Conservation (phyloP, 2,797 vertebrate species). For the Yasuhikotakia modesta region DNA sequence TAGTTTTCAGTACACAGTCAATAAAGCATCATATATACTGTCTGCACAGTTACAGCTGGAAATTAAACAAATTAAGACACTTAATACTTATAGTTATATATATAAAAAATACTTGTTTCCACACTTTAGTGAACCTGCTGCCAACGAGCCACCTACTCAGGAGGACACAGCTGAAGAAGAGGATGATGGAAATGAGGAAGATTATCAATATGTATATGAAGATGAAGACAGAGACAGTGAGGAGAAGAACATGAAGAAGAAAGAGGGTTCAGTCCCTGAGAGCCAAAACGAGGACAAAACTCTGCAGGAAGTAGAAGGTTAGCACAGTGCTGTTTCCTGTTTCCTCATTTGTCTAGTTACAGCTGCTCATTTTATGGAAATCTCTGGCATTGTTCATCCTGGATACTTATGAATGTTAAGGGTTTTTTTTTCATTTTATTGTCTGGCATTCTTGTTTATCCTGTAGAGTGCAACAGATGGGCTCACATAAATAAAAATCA, state of each 20-base stretch:
- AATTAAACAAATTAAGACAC: neutral
- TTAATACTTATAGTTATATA: no score
- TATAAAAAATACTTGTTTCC: neutral
- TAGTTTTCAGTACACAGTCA: no score
- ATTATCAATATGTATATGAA: constrained; percentile 77
- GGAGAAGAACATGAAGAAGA: constrained; percentile 78
- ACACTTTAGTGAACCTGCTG: constrained; percentile 67
- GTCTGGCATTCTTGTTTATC: neutral
- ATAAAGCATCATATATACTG: no score
- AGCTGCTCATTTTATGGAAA: neutral
- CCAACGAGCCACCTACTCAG: constrained; percentile 67
- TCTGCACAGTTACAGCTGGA: neutral
- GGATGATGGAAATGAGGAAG: constrained; percentile 80
- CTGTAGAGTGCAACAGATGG: constrained; percentile 26
- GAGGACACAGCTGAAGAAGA: constrained; percentile 48
- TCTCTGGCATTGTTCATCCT: neutral
- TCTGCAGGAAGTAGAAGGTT: constrained; percentile 92
- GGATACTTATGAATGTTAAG: neutral
- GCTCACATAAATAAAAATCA: neutral
- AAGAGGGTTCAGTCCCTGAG: constrained; percentile 72
- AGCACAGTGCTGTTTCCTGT: constrained; percentile 41
- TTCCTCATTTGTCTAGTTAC: neutral
- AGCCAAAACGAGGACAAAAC: constrained; percentile 77
- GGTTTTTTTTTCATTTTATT: neutral
- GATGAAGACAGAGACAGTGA: constrained; percentile 82